Evolutionary conservation across 2,888 invertebrate genomes (phyloP), one percentile per base, ranked within the genome.

Genomic region (Bhutanitis thaidina): DNA sequence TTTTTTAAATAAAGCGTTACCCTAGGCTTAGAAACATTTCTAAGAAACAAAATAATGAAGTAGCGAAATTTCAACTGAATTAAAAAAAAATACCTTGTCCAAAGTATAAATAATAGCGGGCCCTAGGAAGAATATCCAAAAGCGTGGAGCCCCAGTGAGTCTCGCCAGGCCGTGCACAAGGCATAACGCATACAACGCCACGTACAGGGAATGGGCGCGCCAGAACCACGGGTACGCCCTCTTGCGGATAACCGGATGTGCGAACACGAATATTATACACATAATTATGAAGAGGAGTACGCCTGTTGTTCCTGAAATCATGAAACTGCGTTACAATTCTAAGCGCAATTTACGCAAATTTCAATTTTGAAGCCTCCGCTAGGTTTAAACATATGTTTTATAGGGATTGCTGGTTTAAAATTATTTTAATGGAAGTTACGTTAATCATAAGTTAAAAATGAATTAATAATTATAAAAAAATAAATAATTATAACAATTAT

Each of bases 201-300:
- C 93, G 74, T 98, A 97, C 5, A 98, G 91, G 8, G 96, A 94
- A 78, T 98, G 98, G 43, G 98, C 96, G 54, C 94, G 93, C 96
- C 98, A 98, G 85, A 98, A 98, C 90, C 96, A 98, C 54, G 96
- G 96, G 80, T 97, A 98, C 0, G 98, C 98, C 64, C 96, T 95
- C 77, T 97, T 96, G 40, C 98, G 92, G 54, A 98, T 95, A 3
- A 93, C 93, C 0, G 98, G 97, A 84, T 98, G 97, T 0, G 98
- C 98, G 75, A 98, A 98, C n/a, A 97, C 95, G 74, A 98, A 97
- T 62, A 98, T 98, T 47, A 98, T 94, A 74, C 96, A 95, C 95
- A 98, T 97, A 47, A 97, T 93, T 46, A 96, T 91, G 74, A 97
- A 98, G 0, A 98, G 90, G 1, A 96, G 71, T 0, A 98, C 96